Base-by-base conservation (phyloP, 1,140 invertebrate genomes). In the Calephelis nemesis region DNA sequence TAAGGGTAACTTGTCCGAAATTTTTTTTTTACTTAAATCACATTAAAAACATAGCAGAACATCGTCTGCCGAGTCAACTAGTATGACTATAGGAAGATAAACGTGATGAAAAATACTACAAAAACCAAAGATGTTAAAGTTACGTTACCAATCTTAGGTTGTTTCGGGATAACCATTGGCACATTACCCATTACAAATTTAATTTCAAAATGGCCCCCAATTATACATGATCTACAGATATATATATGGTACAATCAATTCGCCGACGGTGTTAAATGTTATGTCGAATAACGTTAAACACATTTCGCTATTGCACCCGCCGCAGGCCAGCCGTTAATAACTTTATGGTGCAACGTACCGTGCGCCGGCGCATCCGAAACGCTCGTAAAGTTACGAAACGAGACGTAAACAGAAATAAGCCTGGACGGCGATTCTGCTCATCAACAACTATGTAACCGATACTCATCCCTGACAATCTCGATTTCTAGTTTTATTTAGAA, bases 331-430 rank as follows among this genome's bases (percentile, higher is more conserved):
- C 79, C 77, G 81, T 77, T 87, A 85, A 87, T 87, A 85, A 79
- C 74, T 74, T 69, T 70, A 72, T 74, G 74, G 75, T 81, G 78
- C 79, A 78, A 78, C 54, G 54, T 10, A 80, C 71, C 50, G 65
- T 70, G 75, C 74, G 74, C 74, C 19, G 58, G 71, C 79, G 78
- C 86, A 81, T 84, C 81, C 74, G 71, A 78, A 65, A 69, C 74
- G 75, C 74, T 85, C 80, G 85, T 88, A 89, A 88, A 87, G 69
- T 87, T 89, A 86, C 87, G 87, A 89, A 89, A 89, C 82, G 62
- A 73, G 81, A 80, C 78, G 76, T 84, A 83, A 81, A 86, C 83
- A 83, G 81, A 88, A 87, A 88, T 85, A 88, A 81, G 78, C 76
- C 30, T 5, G 47, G 7, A 19, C 42, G 15, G 8, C 15, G 42